Evolutionary conservation across 2,888 invertebrate species (phyloP), one percentile per base, ranked within the genome.

Genomic region (Cheilosia variabilis): DNA sequence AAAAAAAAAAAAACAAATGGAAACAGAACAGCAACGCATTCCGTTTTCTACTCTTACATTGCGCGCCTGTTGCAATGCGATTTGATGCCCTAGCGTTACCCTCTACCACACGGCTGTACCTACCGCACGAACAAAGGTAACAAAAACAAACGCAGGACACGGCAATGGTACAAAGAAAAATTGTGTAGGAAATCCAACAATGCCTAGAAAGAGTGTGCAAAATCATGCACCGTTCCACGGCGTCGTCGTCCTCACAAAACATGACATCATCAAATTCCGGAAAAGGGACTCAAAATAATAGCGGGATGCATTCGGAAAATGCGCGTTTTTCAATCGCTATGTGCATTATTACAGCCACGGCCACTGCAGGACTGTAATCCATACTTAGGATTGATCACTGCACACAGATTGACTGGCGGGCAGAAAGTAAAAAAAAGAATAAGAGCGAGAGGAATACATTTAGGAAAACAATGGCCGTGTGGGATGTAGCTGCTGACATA

Each of bases 341-440:
- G 43, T 50, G 41, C 4, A 45, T 17, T 47, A 7, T 17, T 57
- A 31, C 63, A 47, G 17, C 17, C 17, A 5, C 7, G 0, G 75
- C 66, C 76, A 53, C 71, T 66, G 55, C 37, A 53, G 75, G 58
- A 62, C 76, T 43, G 72, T 77, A 81, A 81, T 86, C 86, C 72
- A 76, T 81, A 86, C 81, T 86, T 86, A 81, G 86, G 76, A 86
- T 86, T 81, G 81, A 86, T 86, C 81, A 52, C 71, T 72, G 62
- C 43, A 62, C 62, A 62, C 45, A 62, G 72, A 86, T 72, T 81
- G 76, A 53, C 66, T 50, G 69, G 45, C 62, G 47, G 65, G 53
- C n/a, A 43, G 34, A 43, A 31, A 17, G 52, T 47, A 17, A 52
- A 27, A 79, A 80, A 86, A 81, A 81, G 76, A 65, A 72, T 68